Evolutionary conservation across 23 tunicate species (phyloP).

Genomic region (Styela clava): DNA sequence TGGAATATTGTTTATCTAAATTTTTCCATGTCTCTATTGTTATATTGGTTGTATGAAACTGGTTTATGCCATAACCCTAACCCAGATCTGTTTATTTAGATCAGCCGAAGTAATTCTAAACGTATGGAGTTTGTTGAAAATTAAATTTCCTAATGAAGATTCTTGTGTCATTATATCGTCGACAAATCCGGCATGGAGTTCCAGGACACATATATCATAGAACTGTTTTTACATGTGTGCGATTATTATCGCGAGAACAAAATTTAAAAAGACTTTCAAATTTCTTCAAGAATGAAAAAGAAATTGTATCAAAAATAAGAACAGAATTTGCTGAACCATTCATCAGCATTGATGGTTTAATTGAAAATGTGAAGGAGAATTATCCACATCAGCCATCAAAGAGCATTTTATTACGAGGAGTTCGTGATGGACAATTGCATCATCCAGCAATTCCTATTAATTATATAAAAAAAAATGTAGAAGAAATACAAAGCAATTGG

Average conservation of each 20-base stretch:
- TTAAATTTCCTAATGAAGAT: too few relatives aligned
- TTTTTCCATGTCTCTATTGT: too few relatives aligned
- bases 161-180: neutral
- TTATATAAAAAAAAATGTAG: constrained; percentile 23
- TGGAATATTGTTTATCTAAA: too few relatives aligned
- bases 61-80: too few relatives aligned
- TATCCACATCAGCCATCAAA: neutral
- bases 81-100: too few relatives aligned
- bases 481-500: constrained; percentile 49
- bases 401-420: constrained; percentile 34
- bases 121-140: too few relatives aligned
- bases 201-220: neutral
- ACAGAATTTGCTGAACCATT: constrained; percentile 42
- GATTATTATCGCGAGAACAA: neutral
- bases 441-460: constrained; percentile 59
- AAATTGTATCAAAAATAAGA: constrained; percentile 27
- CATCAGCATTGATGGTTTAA: neutral
- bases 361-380: neutral
- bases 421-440: constrained; percentile 13
- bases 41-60: too few relatives aligned
- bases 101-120: too few relatives aligned
- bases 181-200: neutral
- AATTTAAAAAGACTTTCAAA: neutral
- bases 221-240: neutral
- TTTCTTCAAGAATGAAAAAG: constrained; percentile 35